Evolutionary conservation across 2,888 invertebrate species (phyloP).

Genomic region (Archips crataeganus): DNA sequence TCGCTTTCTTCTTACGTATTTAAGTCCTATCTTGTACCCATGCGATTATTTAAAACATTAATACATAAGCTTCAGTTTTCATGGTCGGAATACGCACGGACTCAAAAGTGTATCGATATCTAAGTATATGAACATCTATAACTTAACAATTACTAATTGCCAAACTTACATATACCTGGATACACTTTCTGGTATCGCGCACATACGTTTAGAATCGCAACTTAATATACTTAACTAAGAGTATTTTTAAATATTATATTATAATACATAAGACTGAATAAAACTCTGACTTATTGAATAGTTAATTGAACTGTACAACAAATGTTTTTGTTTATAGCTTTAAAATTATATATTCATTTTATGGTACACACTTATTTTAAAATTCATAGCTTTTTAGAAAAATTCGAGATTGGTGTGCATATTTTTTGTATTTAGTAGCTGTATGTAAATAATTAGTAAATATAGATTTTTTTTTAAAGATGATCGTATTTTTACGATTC

Average conservation of each 20-base stretch:
- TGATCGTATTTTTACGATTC: too few relatives aligned
- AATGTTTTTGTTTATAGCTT: too few relatives aligned
- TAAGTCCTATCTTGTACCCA: too few relatives aligned
- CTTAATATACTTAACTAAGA: slow-evolving; percentile 3
- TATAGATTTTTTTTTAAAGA: not conserved
- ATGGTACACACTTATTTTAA: not conserved
- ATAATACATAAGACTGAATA: not conserved
- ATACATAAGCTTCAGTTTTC: not conserved
- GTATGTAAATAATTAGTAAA: too few relatives aligned
- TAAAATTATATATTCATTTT: too few relatives aligned
- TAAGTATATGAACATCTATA: not conserved
- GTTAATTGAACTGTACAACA: not conserved
- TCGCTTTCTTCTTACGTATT: not conserved
- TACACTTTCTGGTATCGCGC: not conserved
- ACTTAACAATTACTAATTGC: not conserved
- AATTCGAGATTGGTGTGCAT: too few relatives aligned
- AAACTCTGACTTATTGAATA: not conserved
- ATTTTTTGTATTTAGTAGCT: too few relatives aligned
- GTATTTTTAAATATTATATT: slow-evolving; percentile 12
- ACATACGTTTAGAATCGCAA: not conserved
- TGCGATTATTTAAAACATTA: not conserved
- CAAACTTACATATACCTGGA: not conserved
- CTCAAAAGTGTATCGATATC: not conserved
- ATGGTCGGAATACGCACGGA: not conserved
- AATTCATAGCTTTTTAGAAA: too few relatives aligned